These are phyloP conservation scores for Antennarius maculatus DNA, from an alignment of 2,797 vertebrate genomes.

Conservation along the genomic window DNA sequence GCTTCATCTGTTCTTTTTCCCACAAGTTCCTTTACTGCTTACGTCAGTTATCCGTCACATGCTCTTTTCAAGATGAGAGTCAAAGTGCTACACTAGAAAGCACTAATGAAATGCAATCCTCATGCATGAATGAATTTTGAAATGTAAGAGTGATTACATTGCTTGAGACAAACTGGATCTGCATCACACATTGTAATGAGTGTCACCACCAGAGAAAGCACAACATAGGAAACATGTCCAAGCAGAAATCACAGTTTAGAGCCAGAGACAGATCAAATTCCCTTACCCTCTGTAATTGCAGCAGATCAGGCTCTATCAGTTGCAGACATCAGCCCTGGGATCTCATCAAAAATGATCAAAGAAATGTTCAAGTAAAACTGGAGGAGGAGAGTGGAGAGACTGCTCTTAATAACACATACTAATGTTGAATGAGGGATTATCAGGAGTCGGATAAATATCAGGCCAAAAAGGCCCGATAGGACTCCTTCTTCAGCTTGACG, in stretches of 20 bases:
- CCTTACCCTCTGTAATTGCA: slow-evolving; percentile 72
- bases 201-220: slow-evolving; percentile 64
- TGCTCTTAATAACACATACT: slow-evolving; percentile 40
- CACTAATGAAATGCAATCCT: slow-evolving; percentile 30
- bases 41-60: slow-evolving; percentile 18
- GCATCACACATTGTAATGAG: slow-evolving; percentile 71
- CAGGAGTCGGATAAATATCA: slow-evolving; percentile 60
- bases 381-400: slow-evolving; percentile 47
- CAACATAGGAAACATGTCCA: slow-evolving; percentile 47
- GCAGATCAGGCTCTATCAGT: slow-evolving; percentile 73
- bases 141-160: slow-evolving; percentile 60
- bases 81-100: slow-evolving; percentile 18
- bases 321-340: slow-evolving; percentile 73
- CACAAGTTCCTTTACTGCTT: not conserved
- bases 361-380: slow-evolving; percentile 63
- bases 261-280: slow-evolving; percentile 70
- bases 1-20: not conserved
- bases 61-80: slow-evolving; percentile 2
- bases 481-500: too few species aligned
- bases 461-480: too few species aligned
- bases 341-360: slow-evolving; percentile 66
- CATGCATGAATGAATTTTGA: slow-evolving; percentile 50
- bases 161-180: slow-evolving; percentile 61
- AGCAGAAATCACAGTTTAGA: slow-evolving; percentile 66
- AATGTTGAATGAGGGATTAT: slow-evolving; percentile 68